Percentiles rank a stretch among this genome's conserved stretches.
These are phyloP conservation scores for Rhyzopertha dominica DNA, from an alignment of 1,140 invertebrate species.

Conservation along the genomic window DNA sequence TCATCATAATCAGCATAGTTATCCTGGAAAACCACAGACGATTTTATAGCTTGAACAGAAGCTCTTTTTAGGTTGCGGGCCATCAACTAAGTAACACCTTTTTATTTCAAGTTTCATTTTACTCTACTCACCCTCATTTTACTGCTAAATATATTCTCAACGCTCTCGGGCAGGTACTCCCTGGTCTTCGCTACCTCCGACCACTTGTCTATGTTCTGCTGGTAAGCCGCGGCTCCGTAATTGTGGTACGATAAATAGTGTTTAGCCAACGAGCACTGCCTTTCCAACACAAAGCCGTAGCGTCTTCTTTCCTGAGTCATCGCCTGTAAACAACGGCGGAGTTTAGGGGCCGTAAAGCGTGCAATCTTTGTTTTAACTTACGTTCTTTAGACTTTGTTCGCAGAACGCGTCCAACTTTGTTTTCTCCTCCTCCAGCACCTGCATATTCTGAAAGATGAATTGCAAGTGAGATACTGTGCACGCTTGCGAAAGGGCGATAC, in stretches of 20 bases:
- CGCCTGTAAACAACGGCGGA: slow-evolving; percentile 57
- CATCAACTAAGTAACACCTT: too few species aligned
- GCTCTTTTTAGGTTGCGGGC: too few species aligned
- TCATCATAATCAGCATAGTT: too few species aligned
- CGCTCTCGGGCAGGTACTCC: slow-evolving; percentile 74
- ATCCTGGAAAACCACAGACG: too few species aligned
- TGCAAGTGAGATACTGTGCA: too few species aligned
- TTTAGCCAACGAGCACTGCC: slow-evolving; percentile 86
- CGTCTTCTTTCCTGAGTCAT: slow-evolving; percentile 89
- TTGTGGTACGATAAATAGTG: slow-evolving; percentile 85
- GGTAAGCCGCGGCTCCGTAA: slow-evolving; percentile 68
- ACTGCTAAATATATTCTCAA: slow-evolving; percentile 74
- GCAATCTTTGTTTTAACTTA: slow-evolving; percentile 53
- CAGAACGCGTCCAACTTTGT: slow-evolving; percentile 85
- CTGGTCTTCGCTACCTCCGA: slow-evolving; percentile 78
- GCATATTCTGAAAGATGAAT: slow-evolving; percentile 70
- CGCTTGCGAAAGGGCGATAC: too few species aligned
- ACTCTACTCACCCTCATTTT: slow-evolving; percentile 62
- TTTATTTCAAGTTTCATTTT: too few species aligned
- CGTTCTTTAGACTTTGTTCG: slow-evolving; percentile 85
- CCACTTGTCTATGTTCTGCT: slow-evolving; percentile 81
- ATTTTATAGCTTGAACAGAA: too few species aligned
- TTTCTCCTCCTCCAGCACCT: slow-evolving; percentile 85
- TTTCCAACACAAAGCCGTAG: slow-evolving; percentile 88
- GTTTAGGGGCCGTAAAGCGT: neutral